Percentiles rank a stretch among this genome's conserved stretches.
These are phyloP conservation scores for Cebidichthys violaceus DNA, from an alignment of 2,113 vertebrate species.

Conservation along the genomic window DNA sequence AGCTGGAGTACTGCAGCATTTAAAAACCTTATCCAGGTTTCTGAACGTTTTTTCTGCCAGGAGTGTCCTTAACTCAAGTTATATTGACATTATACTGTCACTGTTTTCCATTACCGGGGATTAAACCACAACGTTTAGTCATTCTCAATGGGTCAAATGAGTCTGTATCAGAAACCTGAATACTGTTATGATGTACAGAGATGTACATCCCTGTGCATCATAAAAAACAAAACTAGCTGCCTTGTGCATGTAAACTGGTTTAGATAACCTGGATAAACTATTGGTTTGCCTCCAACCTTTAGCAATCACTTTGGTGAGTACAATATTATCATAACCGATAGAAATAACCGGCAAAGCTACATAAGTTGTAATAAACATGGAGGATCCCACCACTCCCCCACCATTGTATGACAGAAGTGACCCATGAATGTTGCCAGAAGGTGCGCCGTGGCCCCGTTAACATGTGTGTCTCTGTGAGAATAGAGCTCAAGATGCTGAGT, in stretches of 20 bases:
- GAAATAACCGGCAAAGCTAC: not conserved
- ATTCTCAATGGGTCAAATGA: no score
- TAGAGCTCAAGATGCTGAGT: slow-evolving; percentile 82
- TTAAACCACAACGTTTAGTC: no score
- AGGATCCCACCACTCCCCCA: no score
- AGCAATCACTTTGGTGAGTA: not conserved
- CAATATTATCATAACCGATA: not conserved
- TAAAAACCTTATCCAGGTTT: not conserved
- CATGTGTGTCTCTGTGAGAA: slow-evolving; percentile 75
- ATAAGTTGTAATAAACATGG: not conserved
- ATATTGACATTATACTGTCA: no score
- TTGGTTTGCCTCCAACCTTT: not conserved
- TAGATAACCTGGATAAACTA: not conserved
- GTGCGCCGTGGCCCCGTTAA: slow-evolving; percentile 46
- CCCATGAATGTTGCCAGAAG: not conserved
- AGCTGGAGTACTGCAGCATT: not conserved
- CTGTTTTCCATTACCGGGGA: no score
- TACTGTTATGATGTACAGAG: not conserved
- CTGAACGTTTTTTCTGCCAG: no score
- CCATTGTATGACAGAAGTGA: slow-evolving; percentile 13
- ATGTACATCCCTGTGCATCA: no score
- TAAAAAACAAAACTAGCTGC: not conserved
- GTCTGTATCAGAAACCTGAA: not conserved
- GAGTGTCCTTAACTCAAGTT: no score
- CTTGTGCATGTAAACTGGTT: not conserved